Evolutionary conservation across 1,140 invertebrate species (phyloP).

Genomic region (Drosophila punjabiensis): DNA sequence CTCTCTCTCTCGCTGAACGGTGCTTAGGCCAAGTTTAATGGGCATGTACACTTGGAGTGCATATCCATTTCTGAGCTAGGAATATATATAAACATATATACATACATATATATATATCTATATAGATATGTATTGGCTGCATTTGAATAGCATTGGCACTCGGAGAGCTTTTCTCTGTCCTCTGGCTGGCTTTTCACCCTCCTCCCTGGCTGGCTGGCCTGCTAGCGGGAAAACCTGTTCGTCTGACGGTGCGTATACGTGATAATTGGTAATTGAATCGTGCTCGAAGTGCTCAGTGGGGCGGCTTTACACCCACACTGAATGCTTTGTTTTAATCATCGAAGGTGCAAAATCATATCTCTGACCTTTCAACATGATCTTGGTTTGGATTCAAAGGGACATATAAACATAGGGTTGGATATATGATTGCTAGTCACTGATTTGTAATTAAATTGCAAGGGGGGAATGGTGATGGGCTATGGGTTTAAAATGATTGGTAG

Average conservation of each 20-base stretch:
- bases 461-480: background rate
- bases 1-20: conserved; percentile 21
- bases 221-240: conserved; percentile 36
- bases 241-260: conserved; percentile 58
- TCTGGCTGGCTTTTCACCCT: conserved; percentile 23
- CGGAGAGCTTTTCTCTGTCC: conserved; percentile 32
- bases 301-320: conserved; percentile 5
- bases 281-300: conserved; percentile 21
- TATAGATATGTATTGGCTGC: background rate
- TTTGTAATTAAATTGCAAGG: background rate
- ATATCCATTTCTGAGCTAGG: conserved; percentile 34
- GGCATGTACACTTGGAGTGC: conserved; percentile 44
- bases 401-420: too few species aligned
- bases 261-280: conserved; percentile 47
- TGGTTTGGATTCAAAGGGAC: background rate
- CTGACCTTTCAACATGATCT: conserved; percentile 2
- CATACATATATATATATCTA: background rate
- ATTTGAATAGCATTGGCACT: conserved; percentile 26
- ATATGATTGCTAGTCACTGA: background rate
- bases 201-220: background rate
- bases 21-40: conserved; percentile 70
- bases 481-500: too few species aligned
- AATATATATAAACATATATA: background rate
- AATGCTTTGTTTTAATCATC: background rate
- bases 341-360: conserved; percentile 7